Base-by-base conservation (phyloP, 2,888 invertebrate species). In the Pherbina coryleti region DNA sequence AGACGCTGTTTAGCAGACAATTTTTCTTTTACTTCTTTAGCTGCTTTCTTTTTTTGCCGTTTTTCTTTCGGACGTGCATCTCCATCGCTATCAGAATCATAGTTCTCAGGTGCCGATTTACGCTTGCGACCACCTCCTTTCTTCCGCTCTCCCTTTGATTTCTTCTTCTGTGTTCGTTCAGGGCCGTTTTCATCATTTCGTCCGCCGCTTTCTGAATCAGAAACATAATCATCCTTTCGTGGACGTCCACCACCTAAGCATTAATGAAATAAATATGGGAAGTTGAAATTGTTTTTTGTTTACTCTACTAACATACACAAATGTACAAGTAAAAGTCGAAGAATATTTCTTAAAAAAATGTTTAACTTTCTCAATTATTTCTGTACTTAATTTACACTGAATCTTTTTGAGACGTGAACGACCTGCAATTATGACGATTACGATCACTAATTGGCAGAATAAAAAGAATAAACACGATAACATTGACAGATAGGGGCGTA, bases 1-100 rank as follows among this genome's bases (percentile, higher is more conserved):
- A 94, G 92, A 66, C 97, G 94, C 88, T 97, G 96, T 89, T 96
- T 97, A 9, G 94, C 92, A 55, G 95, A 92, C 77, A 95, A 92
- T 25, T 89, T 89, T 66, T 87, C 88, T 66, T 84, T 84, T 17
- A 82, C 78, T 2, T 87, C 87, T 71, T 85, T 84, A 28, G 95
- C 95, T 83, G 95, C 94, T 76, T 92, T 90, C 88, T 93, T 93
- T 81, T 92, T 91, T 70, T 92, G 91, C 3, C 92, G 90, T 86
- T 93, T 93, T 75, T 91, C 91, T 79, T 92, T 92, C 11, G 93
- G 93, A 4, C 77, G 79, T 19, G 78, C 75, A 55, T 84, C 86
- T 75, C 91, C 91, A 83, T 95, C 95, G 86, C 93, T 94, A 79
- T 94, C 95, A 79, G 93, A 93, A 79, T 93, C 94, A 75, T 88